Percentiles rank a stretch among this genome's conserved stretches.
phyloP scores from a whole-genome alignment of 2,888 invertebrate genomes.

The Endotricha flammealis region DNA sequence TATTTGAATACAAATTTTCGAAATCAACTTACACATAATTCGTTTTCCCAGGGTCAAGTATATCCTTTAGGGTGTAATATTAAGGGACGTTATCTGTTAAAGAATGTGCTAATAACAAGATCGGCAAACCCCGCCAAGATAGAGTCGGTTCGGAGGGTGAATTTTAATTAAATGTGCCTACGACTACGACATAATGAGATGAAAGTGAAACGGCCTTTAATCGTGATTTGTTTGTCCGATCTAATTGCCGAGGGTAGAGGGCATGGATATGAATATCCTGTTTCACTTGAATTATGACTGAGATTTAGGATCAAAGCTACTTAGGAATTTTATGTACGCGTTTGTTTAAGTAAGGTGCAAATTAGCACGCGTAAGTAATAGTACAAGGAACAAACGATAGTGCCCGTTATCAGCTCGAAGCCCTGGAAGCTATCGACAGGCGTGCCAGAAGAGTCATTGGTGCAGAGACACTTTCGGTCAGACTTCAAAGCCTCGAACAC shows the following conservation, averaged over 20 bases:
- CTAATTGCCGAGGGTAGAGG: slow-evolving; percentile 43
- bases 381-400: too few species aligned
- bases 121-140: slow-evolving; percentile 58
- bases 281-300: slow-evolving; percentile 22
- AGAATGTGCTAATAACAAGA: slow-evolving; percentile 68
- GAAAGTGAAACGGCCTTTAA: slow-evolving; percentile 65
- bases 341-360: too few species aligned
- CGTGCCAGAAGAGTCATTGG: too few species aligned
- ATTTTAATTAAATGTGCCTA: slow-evolving; percentile 74
- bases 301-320: slow-evolving; percentile 2
- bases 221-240: slow-evolving; percentile 72
- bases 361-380: too few species aligned
- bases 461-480: too few species aligned
- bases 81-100: slow-evolving; percentile 25
- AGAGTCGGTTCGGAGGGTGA: slow-evolving; percentile 60
- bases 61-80: slow-evolving; percentile 5
- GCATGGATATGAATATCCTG: slow-evolving; percentile 24
- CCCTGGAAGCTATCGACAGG: too few species aligned
- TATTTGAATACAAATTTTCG: too few species aligned
- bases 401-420: too few species aligned
- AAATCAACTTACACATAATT: too few species aligned
- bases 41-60: slow-evolving; percentile 5
- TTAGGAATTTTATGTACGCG: too few species aligned
- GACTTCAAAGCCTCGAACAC: too few species aligned
- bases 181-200: slow-evolving; percentile 58